Percentiles rank a stretch among this genome's conserved stretches.
phyloP scores from a whole-genome alignment of 2,888 invertebrate species.

The Daptonema setosum region DNA sequence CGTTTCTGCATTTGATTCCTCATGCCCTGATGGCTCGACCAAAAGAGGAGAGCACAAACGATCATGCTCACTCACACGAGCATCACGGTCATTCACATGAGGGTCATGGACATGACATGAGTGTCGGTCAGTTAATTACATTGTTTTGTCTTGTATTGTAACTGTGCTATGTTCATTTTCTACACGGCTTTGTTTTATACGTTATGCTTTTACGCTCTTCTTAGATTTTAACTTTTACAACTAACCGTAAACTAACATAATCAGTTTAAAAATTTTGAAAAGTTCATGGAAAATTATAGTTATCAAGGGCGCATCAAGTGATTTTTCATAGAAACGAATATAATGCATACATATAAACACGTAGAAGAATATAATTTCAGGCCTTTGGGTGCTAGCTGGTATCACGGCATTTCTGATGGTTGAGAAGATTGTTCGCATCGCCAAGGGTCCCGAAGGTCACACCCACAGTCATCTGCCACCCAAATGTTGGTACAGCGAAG shows the following conservation, averaged over 20 bases:
- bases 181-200: neutral
- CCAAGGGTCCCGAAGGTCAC: too few species aligned
- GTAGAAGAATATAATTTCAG: too few species aligned
- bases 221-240: neutral
- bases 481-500: too few species aligned
- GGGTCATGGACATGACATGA: conserved; percentile 23
- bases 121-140: too few species aligned
- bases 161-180: neutral
- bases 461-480: too few species aligned
- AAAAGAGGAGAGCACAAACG: conserved; percentile 14
- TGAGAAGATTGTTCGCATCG: conserved; percentile 67
- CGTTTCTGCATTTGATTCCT: conserved; percentile 91
- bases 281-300: conserved; percentile 70
- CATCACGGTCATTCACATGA: conserved; percentile 33
- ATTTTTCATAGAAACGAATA: too few species aligned
- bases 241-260: neutral
- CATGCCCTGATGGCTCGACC: conserved; percentile 50
- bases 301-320: too few species aligned
- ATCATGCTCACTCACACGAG: conserved; percentile 33
- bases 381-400: conserved; percentile 77
- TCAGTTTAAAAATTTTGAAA: too few species aligned
- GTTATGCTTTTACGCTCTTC: neutral
- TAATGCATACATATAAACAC: too few species aligned
- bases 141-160: too few species aligned
- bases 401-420: conserved; percentile 74